Conservation (phyloP, 2,113 vertebrate genomes). For the Tetraodon nigroviridis region DNA sequence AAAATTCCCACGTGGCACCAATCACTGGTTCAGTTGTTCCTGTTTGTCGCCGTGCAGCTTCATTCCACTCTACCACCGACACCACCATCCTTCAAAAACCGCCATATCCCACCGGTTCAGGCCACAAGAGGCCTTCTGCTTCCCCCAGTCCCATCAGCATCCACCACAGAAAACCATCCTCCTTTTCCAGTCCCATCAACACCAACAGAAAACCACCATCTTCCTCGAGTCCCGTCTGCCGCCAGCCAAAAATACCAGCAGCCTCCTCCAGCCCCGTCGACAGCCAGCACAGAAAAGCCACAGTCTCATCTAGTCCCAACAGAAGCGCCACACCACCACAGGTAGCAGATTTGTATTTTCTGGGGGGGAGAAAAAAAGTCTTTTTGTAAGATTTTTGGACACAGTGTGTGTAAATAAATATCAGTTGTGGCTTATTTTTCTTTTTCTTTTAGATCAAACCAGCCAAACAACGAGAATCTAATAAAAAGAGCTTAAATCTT, state of each 20-base stretch:
- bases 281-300: conserved; percentile 17
- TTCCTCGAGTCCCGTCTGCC: conserved; percentile 11
- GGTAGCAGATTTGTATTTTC: conserved; percentile 39
- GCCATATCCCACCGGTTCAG: conserved; percentile 28
- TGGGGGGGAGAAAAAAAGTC: not conserved
- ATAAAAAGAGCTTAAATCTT: conserved; percentile 32
- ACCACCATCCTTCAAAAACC: conserved; percentile 62
- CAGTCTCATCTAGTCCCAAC: conserved; percentile 28
- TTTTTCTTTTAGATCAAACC: conserved; percentile 44
- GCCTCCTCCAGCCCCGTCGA: conserved; percentile 27
- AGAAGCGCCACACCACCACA: conserved; percentile 40
- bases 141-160: conserved; percentile 29
- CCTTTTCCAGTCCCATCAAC: conserved; percentile 28
- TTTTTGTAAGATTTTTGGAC: not conserved
- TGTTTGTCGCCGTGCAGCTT: conserved; percentile 97
- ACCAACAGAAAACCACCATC: conserved; percentile 2
- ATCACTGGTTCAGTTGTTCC: conserved; percentile 83
- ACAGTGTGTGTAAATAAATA: not conserved
- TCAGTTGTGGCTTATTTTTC: not conserved
- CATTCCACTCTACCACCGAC: conserved; percentile 81
- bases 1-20: conserved; percentile 9
- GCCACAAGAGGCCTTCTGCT: conserved; percentile 15
- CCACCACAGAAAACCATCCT: conserved; percentile 16
- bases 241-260: conserved; percentile 17
- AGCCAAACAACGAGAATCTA: conserved; percentile 1